phyloP scores from a whole-genome alignment of 2,888 invertebrate genomes.

The Drosophila sordidula region DNA sequence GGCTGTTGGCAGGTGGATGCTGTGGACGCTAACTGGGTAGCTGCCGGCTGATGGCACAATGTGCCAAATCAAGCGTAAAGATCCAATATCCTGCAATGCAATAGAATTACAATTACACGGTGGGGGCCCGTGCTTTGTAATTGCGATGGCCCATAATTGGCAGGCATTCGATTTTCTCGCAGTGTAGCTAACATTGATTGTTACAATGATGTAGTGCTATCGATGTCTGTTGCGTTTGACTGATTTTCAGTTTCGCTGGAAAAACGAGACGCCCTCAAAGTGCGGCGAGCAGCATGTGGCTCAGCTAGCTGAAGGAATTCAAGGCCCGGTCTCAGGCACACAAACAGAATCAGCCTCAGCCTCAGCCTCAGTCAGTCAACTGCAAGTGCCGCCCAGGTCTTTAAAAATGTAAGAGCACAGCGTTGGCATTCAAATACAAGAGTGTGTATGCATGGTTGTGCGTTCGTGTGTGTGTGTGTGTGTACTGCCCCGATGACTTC shows the following conservation, averaged over 20 bases:
- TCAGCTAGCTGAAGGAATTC: slow-evolving; percentile 43
- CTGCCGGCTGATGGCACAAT: slow-evolving; percentile 51
- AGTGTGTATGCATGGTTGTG: slow-evolving; percentile 5
- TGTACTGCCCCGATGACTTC: slow-evolving; percentile 70
- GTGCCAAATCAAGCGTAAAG: slow-evolving; percentile 76
- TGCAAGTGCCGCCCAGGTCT: slow-evolving; percentile 77
- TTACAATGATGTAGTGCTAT: slow-evolving; percentile 76
- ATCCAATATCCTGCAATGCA: slow-evolving; percentile 77
- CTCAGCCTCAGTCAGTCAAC: slow-evolving; percentile 8
- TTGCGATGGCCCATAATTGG: slow-evolving; percentile 8
- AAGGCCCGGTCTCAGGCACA: slow-evolving; percentile 19
- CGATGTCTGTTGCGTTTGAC: slow-evolving; percentile 78
- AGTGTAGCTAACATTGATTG: slow-evolving; percentile 69
- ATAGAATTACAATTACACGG: slow-evolving; percentile 71
- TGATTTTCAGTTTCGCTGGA: slow-evolving; percentile 76
- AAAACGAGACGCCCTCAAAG: slow-evolving; percentile 69
- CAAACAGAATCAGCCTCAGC: no score
- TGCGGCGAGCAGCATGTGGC: slow-evolving; percentile 29
- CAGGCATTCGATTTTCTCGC: slow-evolving; percentile 41
- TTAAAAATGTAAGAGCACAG: slow-evolving; percentile 69
- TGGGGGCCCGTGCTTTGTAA: no score
- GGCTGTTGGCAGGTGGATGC: background rate
- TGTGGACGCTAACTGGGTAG: background rate
- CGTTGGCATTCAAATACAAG: slow-evolving; percentile 72
- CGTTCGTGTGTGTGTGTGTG: slow-evolving; percentile 17